These are phyloP conservation scores for Calyptommatus sinebrachiatus DNA, from an alignment of 2,113 vertebrate species.

Conservation along the genomic window DNA sequence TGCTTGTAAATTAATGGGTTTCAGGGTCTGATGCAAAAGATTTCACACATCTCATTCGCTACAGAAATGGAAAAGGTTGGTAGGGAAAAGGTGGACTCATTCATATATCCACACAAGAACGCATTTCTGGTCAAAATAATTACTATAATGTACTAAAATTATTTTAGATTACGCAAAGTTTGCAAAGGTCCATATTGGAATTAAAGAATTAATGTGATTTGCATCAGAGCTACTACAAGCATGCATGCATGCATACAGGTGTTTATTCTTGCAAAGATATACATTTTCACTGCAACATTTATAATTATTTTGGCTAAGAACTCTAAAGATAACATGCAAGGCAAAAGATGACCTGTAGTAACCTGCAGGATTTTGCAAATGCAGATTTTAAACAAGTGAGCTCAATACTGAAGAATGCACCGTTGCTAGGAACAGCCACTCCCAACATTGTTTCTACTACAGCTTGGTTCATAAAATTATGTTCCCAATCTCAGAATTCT, in stretches of 20 bases:
- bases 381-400: not conserved
- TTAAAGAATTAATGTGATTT: not conserved
- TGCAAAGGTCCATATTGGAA: not conserved
- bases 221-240: not conserved
- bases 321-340: not conserved
- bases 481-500: not conserved
- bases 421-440: not conserved
- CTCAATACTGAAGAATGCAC: not conserved
- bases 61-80: not conserved
- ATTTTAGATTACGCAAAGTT: not conserved
- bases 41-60: not conserved
- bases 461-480: not conserved
- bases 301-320: not conserved
- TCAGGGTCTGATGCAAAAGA: not conserved
- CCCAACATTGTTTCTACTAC: not conserved
- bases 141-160: not conserved
- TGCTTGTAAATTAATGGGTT: too few species aligned
- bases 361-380: not conserved
- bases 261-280: not conserved
- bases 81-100: slow-evolving; percentile 9
- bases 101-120: slow-evolving; percentile 16
- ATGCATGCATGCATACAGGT: not conserved
- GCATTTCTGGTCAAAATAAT: slow-evolving; percentile 24
- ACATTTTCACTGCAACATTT: not conserved
- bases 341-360: not conserved